A percentile compares a stretch with the other conserved stretches of the same genome.
Evolutionary conservation across 2,797 vertebrate genomes (phyloP).

Genomic region (Loris lydekkerianus): DNA sequence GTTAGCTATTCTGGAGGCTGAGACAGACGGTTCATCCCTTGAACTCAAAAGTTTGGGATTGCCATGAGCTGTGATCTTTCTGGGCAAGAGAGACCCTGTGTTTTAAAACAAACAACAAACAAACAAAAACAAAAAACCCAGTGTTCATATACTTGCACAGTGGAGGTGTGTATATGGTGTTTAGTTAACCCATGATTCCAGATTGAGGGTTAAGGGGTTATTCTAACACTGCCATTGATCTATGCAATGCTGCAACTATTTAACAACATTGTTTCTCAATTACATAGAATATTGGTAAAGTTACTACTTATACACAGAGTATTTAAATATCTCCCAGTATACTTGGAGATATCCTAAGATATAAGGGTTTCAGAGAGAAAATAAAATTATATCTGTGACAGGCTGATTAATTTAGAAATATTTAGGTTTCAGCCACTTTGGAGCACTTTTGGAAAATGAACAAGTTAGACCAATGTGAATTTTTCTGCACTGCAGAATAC

Average conservation of each 20-base stretch:
- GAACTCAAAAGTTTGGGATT: background rate
- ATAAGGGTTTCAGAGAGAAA: background rate
- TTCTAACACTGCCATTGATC: background rate
- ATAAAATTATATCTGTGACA: slow-evolving; percentile 20
- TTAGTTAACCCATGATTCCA: background rate
- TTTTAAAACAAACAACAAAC: background rate
- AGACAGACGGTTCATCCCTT: background rate
- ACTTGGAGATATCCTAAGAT: background rate
- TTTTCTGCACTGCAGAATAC: slow-evolving; percentile 46
- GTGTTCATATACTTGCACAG: background rate
- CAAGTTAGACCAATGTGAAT: slow-evolving; percentile 49
- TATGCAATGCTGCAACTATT: background rate
- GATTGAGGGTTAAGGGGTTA: background rate
- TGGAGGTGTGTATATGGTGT: background rate
- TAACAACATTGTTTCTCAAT: background rate
- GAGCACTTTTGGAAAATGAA: slow-evolving; percentile 37
- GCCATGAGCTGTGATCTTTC: background rate
- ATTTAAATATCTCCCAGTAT: background rate
- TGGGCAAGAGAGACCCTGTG: background rate
- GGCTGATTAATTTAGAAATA: slow-evolving; percentile 10
- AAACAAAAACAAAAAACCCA: background rate
- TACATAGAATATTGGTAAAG: background rate
- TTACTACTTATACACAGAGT: background rate
- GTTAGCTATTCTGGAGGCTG: background rate
- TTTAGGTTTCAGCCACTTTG: slow-evolving; percentile 19